Percentiles rank a stretch among this genome's conserved stretches.
phyloP scores from a whole-genome alignment of 64 coral and sea anemone genomes.

The Montipora capricornis region DNA sequence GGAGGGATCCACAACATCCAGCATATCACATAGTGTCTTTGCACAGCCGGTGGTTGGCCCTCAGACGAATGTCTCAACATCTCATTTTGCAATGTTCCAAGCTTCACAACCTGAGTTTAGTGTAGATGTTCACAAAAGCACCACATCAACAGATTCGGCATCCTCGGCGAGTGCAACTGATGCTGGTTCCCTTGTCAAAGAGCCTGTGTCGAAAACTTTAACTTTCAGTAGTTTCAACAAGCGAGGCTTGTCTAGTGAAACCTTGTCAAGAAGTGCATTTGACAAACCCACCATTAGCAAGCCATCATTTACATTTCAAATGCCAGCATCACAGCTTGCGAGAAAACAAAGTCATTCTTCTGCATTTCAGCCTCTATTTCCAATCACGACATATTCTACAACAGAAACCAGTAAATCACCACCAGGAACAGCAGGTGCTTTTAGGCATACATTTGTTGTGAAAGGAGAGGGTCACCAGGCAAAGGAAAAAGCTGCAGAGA shows the following conservation, averaged over 20 bases:
- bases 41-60: background rate
- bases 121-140: background rate
- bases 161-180: background rate
- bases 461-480: background rate
- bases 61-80: background rate
- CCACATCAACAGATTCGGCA: background rate
- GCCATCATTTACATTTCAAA: background rate
- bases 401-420: background rate
- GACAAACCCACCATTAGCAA: background rate
- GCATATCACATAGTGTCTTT: background rate
- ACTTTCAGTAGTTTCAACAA: slow-evolving; percentile 16
- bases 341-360: background rate
- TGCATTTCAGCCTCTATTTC: background rate
- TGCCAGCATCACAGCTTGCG: background rate
- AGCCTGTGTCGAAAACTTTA: background rate
- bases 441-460: background rate
- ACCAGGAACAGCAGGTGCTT: background rate
- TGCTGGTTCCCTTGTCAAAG: background rate
- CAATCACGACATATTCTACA: background rate
- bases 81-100: background rate
- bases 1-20: background rate
- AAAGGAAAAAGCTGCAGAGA: background rate
- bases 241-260: background rate
- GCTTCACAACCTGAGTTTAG: background rate
- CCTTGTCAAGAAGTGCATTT: background rate